Conservation (phyloP, 2,888 invertebrate genomes). For the Tetrapedia diversipes region DNA sequence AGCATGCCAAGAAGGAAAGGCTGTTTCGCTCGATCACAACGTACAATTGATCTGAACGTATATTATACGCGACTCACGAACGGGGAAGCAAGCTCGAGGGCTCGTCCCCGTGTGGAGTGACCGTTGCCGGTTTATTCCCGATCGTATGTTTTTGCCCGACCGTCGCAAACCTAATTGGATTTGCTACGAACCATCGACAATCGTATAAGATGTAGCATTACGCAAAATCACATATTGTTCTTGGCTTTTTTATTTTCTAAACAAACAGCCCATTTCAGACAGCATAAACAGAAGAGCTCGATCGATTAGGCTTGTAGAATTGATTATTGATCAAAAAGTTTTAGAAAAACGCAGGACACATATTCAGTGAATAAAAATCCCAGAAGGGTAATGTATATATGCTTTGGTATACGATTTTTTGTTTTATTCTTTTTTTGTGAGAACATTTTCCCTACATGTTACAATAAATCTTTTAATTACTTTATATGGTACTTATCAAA, state of each 20-base stretch:
- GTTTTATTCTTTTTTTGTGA: neutral
- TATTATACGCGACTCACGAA: constrained; percentile 50
- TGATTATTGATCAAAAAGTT: too few relatives aligned
- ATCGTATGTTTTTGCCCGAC: constrained; percentile 76
- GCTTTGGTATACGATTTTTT: neutral
- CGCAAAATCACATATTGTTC: constrained; percentile 54
- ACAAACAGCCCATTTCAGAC: constrained; percentile 5
- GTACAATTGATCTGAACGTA: constrained; percentile 65
- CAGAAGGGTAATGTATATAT: neutral
- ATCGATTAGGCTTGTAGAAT: constrained; percentile 10
- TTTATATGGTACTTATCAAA: neutral
- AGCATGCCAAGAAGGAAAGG: neutral
- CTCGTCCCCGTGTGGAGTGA: constrained; percentile 38
- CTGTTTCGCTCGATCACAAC: neutral
- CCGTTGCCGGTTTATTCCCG: constrained; percentile 74
- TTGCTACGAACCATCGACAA: constrained; percentile 63
- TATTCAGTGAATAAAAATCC: neutral
- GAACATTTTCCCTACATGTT: too few relatives aligned
- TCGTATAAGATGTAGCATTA: constrained; percentile 44
- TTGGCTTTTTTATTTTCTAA: constrained; percentile 38
- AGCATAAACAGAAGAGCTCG: neutral
- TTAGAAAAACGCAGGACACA: too few relatives aligned
- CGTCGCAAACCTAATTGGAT: constrained; percentile 76
- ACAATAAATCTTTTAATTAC: too few relatives aligned
- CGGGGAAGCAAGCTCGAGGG: constrained; percentile 57